A percentile compares a stretch with the other conserved stretches of the same genome.
Evolutionary conservation across 2,797 vertebrate genomes (phyloP).

Genomic region (Otus scops): DNA sequence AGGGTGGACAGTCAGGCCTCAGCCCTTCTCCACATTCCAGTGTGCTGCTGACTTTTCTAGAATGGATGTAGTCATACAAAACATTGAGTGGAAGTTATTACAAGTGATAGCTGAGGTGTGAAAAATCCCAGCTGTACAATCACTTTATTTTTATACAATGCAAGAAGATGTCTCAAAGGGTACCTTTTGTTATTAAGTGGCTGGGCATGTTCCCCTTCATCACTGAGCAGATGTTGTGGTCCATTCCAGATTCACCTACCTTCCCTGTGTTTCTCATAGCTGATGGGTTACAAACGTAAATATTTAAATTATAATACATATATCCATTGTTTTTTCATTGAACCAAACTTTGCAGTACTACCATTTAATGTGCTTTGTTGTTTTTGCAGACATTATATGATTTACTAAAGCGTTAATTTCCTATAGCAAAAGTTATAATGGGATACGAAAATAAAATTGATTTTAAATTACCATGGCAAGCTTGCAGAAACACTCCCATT

Average conservation of each 20-base stretch:
- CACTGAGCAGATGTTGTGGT: background rate
- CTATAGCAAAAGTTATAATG: slow-evolving; percentile 52
- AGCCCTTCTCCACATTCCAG: background rate
- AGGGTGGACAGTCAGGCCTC: background rate
- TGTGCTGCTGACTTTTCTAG: background rate
- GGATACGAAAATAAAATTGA: slow-evolving; percentile 43
- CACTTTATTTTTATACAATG: background rate
- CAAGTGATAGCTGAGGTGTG: background rate
- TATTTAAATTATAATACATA: background rate
- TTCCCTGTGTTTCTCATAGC: background rate
- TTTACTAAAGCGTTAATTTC: slow-evolving; percentile 56
- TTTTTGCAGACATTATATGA: slow-evolving; percentile 5
- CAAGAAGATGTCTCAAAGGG: background rate
- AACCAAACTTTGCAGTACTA: background rate
- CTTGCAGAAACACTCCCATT: slow-evolving; percentile 33
- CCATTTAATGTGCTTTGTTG: background rate
- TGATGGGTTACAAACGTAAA: background rate
- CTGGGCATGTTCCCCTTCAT: background rate
- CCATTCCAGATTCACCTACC: background rate
- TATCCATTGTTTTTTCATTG: background rate
- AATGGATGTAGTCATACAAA: background rate
- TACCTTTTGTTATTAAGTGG: background rate
- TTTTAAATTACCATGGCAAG: slow-evolving; percentile 57
- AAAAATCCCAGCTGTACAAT: background rate
- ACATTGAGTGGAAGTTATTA: background rate